A percentile compares a stretch with the other conserved stretches of the same genome.
Conservation (phyloP, 2,797 vertebrate genomes). For the Anisognathus igniventris region DNA sequence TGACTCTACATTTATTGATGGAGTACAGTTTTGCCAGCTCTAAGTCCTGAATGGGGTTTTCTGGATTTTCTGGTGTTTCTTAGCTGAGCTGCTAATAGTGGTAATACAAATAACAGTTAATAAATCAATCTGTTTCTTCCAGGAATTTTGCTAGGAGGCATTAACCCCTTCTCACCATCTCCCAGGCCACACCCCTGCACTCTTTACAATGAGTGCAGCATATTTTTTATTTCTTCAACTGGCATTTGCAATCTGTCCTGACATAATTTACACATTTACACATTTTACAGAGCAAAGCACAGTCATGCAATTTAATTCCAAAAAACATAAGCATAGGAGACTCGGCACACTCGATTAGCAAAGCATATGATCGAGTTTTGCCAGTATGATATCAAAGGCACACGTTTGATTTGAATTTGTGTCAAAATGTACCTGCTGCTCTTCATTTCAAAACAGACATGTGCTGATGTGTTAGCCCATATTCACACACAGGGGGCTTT, state of each 20-base stretch:
- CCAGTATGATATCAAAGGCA: conserved; percentile 55
- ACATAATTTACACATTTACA: conserved; percentile 82
- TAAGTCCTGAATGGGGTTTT: neutral
- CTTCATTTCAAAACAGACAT: conserved; percentile 37
- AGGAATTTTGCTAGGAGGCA: conserved; percentile 41
- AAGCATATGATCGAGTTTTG: conserved; percentile 65
- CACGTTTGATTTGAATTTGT: conserved; percentile 53
- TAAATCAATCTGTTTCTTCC: conserved; percentile 51
- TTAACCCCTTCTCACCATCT: conserved; percentile 65
- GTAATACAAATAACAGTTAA: conserved; percentile 66
- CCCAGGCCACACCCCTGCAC: conserved; percentile 61
- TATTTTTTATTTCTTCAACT: conserved; percentile 80
- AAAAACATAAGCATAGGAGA: conserved; percentile 78
- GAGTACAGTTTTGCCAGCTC: neutral
- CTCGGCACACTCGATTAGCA: conserved; percentile 70
- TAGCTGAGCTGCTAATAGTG: conserved; percentile 31
- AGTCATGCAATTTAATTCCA: conserved; percentile 78
- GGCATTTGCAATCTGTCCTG: conserved; percentile 78
- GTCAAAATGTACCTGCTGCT: conserved; percentile 58
- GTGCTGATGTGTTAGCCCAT: conserved; percentile 73
- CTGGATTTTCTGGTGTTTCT: conserved; percentile 21
- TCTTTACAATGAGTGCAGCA: conserved; percentile 69
- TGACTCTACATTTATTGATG: neutral
- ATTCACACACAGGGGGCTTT: conserved; percentile 61
- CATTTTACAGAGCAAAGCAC: conserved; percentile 78